Evolutionary conservation across 2,113 vertebrate species (phyloP).

Genomic region (Apaloderma vittatum): DNA sequence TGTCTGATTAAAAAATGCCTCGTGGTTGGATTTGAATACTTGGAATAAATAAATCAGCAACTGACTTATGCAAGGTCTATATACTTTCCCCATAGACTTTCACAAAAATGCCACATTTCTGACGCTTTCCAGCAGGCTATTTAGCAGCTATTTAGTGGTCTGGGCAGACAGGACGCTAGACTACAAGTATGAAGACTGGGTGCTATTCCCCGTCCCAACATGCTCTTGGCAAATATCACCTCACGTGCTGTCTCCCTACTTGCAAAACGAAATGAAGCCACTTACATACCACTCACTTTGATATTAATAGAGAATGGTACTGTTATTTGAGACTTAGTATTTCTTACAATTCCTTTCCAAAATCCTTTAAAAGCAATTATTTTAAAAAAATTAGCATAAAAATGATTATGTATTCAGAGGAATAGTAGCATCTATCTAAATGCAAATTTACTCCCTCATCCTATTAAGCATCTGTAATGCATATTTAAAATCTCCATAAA

Average conservation of each 20-base stretch:
- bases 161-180: background rate
- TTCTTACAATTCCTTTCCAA: background rate
- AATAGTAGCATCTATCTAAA: background rate
- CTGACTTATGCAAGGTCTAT: constrained; percentile 49
- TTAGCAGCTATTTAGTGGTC: background rate
- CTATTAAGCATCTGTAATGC: background rate
- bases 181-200: background rate
- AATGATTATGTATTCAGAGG: background rate
- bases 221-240: background rate
- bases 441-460: constrained; percentile 30
- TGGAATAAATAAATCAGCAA: constrained; percentile 48
- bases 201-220: background rate
- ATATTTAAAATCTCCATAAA: constrained; percentile 5
- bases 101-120: constrained; percentile 57
- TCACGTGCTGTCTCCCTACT: background rate
- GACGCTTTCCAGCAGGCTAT: constrained; percentile 52
- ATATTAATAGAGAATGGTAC: background rate
- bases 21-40: constrained; percentile 8
- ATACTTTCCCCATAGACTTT: constrained; percentile 43
- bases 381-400: background rate
- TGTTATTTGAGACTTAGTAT: background rate
- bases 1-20: constrained; percentile 26
- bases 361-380: background rate
- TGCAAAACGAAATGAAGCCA: background rate
- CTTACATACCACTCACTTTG: background rate